Conservation (phyloP, 2,888 invertebrate genomes). For the Aelia acuminata region DNA sequence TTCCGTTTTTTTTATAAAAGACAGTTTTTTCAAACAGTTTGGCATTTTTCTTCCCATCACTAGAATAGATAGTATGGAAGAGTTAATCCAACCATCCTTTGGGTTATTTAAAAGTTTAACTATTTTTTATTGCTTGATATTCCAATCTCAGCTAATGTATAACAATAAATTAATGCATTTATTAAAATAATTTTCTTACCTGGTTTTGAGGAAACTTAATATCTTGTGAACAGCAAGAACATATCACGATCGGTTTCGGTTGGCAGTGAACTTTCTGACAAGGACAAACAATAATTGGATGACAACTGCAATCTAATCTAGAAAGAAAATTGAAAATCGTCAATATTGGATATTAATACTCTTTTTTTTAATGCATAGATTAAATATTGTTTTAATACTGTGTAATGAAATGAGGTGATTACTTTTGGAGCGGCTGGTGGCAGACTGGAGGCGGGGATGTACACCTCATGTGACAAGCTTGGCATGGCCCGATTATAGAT, state of each 20-base stretch:
- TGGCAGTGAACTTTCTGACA: slow-evolving; percentile 61
- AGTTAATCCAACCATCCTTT: too few relatives aligned
- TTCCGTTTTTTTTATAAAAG: too few relatives aligned
- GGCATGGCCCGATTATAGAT: slow-evolving; percentile 52
- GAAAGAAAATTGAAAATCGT: slow-evolving; percentile 12
- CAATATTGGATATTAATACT: not conserved
- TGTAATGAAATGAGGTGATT: not conserved
- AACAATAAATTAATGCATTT: too few relatives aligned
- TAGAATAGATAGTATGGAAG: too few relatives aligned
- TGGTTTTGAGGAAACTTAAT: slow-evolving; percentile 3
- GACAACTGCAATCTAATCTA: slow-evolving; percentile 61
- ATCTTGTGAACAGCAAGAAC: slow-evolving; percentile 61
- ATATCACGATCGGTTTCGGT: slow-evolving; percentile 59
- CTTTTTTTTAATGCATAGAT: not conserved
- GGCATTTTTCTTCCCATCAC: too few relatives aligned
- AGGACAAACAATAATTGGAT: slow-evolving; percentile 60
- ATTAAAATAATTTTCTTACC: not conserved
- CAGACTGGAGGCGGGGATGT: slow-evolving; percentile 50
- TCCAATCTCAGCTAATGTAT: too few relatives aligned
- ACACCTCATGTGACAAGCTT: slow-evolving; percentile 12
- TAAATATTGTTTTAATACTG: not conserved
- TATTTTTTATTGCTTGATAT: too few relatives aligned
- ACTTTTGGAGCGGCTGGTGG: slow-evolving; percentile 58
- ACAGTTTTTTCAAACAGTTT: too few relatives aligned
- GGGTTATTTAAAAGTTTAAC: too few relatives aligned